phyloP scores from a whole-genome alignment of 2,888 invertebrate genomes.

The Polyommatus icarus region DNA sequence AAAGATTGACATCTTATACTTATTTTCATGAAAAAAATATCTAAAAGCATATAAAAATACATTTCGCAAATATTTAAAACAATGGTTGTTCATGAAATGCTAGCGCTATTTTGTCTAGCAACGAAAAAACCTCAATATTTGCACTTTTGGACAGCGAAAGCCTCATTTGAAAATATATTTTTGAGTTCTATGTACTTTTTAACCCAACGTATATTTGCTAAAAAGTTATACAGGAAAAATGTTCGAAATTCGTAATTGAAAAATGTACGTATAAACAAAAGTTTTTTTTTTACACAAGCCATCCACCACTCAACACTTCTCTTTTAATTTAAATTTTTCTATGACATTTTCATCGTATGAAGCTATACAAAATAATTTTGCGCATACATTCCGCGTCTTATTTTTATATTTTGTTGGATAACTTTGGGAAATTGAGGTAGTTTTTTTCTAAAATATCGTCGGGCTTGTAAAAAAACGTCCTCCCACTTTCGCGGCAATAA shows the following conservation, averaged over 20 bases:
- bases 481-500: slow-evolving; percentile 11
- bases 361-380: slow-evolving; percentile 31
- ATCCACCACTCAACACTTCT: slow-evolving; percentile 26
- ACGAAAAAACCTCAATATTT: neutral
- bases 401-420: neutral
- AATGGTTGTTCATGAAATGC: neutral
- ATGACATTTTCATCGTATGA: slow-evolving; percentile 27
- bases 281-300: slow-evolving; percentile 25
- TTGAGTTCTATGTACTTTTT: slow-evolving; percentile 26
- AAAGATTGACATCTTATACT: no score
- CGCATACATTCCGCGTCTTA: slow-evolving; percentile 30
- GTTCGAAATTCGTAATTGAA: slow-evolving; percentile 30
- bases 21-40: no score
- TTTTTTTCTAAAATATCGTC: slow-evolving; percentile 28
- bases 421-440: neutral
- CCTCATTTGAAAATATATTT: slow-evolving; percentile 23
- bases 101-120: neutral
- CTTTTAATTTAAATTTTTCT: slow-evolving; percentile 31
- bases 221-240: slow-evolving; percentile 30
- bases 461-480: slow-evolving; percentile 16
- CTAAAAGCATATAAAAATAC: neutral
- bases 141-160: slow-evolving; percentile 22
- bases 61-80: neutral
- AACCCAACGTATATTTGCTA: slow-evolving; percentile 30
- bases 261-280: slow-evolving; percentile 27